Evolutionary conservation across 2,113 vertebrate genomes (phyloP).

Genomic region (Triplophysa siluroides): DNA sequence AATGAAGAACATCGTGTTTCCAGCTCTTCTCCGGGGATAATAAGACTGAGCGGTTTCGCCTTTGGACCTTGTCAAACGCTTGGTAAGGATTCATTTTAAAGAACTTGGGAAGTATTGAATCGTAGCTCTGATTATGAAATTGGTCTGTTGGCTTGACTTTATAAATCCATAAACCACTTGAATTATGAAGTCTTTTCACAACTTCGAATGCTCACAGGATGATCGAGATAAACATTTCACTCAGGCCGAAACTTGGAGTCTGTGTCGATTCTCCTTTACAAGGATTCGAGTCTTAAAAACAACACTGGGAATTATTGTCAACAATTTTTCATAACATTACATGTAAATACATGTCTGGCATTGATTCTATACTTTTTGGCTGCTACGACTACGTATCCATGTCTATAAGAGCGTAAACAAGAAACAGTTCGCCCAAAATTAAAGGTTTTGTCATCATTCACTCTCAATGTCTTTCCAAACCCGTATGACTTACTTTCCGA

Average conservation of each 20-base stretch:
- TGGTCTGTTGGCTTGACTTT: constrained; percentile 4
- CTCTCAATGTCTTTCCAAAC: not conserved
- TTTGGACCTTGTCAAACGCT: not conserved
- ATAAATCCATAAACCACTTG: not conserved
- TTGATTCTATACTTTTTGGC: not conserved
- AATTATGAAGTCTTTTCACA: not conserved
- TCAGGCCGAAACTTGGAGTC: not conserved
- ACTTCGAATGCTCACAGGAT: not conserved
- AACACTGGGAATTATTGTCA: constrained; percentile 11
- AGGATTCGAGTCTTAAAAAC: not conserved
- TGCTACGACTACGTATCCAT: not conserved
- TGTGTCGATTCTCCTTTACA: not conserved
- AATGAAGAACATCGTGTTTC: not conserved
- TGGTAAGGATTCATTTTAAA: not conserved
- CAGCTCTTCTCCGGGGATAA: not conserved
- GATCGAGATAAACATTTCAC: not conserved
- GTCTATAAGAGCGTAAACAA: not conserved
- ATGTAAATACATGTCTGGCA: not conserved
- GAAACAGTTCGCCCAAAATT: not conserved
- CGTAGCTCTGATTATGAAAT: not conserved
- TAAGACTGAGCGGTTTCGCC: not conserved
- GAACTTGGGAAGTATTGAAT: not conserved
- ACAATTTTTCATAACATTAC: not conserved
- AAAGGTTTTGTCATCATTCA: too few species aligned
- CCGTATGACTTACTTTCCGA: not conserved